These are phyloP conservation scores for Drosophila leontia DNA, from an alignment of 1,140 invertebrate genomes.

Conservation along the genomic window DNA sequence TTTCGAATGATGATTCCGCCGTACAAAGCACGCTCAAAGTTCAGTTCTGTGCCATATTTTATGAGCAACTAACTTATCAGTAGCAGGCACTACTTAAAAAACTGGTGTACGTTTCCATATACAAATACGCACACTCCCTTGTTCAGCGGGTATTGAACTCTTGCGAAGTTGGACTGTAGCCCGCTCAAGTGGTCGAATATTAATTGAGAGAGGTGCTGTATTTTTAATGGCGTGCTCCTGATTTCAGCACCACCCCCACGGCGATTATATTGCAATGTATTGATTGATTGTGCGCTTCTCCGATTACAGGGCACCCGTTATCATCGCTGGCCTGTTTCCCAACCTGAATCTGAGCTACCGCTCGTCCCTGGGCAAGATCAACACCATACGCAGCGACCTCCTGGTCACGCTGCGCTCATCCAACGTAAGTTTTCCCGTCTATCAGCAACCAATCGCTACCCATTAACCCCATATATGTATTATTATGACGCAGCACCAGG, in stretches of 20 bases:
- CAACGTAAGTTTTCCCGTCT: constrained; percentile 62
- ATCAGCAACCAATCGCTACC: constrained; percentile 40
- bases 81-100: constrained; percentile 39
- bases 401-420: constrained; percentile 73
- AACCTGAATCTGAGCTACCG: constrained; percentile 80
- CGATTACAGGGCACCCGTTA: constrained; percentile 73
- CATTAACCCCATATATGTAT: constrained; percentile 43
- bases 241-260: constrained; percentile 31
- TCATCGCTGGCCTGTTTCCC: constrained; percentile 78
- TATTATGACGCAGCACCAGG: constrained; percentile 23
- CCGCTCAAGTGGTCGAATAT: constrained; percentile 32
- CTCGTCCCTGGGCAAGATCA: constrained; percentile 74
- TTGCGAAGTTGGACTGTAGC: constrained; percentile 59
- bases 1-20: constrained; percentile 40
- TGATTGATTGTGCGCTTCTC: constrained; percentile 36
- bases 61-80: constrained; percentile 66
- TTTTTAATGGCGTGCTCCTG: constrained; percentile 57
- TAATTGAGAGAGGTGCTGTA: constrained; percentile 30
- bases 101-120: constrained; percentile 45
- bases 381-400: constrained; percentile 75
- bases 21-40: constrained; percentile 55
- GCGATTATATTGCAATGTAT: constrained; percentile 10
- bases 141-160: constrained; percentile 49
- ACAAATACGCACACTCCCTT: constrained; percentile 19
- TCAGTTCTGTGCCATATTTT: constrained; percentile 55